Evolutionary conservation across 2,797 vertebrate genomes (phyloP), one percentile per base, ranked within the genome.

Genomic region (Salmo trutta): DNA sequence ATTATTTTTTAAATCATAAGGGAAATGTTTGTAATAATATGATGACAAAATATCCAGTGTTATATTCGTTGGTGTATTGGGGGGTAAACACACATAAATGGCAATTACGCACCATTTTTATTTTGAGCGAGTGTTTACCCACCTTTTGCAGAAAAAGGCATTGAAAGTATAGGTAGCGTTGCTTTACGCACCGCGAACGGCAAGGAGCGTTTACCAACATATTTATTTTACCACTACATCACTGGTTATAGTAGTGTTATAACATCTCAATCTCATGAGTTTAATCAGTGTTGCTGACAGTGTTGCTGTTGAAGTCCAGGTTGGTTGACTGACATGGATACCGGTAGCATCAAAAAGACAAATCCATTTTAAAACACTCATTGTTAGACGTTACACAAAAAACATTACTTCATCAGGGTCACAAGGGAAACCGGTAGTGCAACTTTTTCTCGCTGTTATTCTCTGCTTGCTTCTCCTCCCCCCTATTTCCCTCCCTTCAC

Each of bases 341-440:
- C 41, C 29, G 41, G 8, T 47, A 47, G 41, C 2, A 31, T 75
- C 64, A 27, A 24, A 64, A 65, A 31, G 29, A 12, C 53, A 27
- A 65, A 59, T 1, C 14, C 29, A 70, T 65, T 64, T 71, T 5
- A 21, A 67, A 19, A 67, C 29, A 54, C 41, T 47, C 8, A 47
- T 12, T n/a, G 33, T 41, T 15, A 15, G 16, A 41, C 16, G 15
- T 81, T 74, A 47, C 54, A 51, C 70, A 76, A 64, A 68, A 74
- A 3, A 54, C 6, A 62, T 56, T 41, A 68, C 70, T 69, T 62
- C 53, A 67, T 75, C 56, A 29, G 52, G 17, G 14, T 17, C 10
- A 19, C 27, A 68, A 31, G 7, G 24, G 14, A 77, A 83, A 86
- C 85, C 81, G 78, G 84, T 79, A 77, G 56, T 51, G 72, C 83